A percentile compares a stretch with the other conserved stretches of the same genome.
These are phyloP conservation scores for Hyposmocoma kahamanoa DNA, from an alignment of 1,140 invertebrate genomes.

Conservation along the genomic window DNA sequence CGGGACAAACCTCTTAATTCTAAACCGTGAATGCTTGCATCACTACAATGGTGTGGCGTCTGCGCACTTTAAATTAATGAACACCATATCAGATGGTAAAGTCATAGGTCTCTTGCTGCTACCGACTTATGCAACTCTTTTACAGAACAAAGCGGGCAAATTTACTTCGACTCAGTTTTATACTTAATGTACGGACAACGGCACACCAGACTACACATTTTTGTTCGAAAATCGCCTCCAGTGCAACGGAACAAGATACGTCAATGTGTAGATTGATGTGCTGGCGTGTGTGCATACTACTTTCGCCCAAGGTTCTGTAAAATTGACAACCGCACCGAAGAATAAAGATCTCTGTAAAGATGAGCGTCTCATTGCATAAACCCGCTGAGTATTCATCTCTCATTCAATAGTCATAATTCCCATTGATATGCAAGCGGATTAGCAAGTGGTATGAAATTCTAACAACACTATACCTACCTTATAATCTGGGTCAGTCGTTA, in stretches of 20 bases:
- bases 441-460: not conserved
- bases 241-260: not conserved
- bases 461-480: not conserved
- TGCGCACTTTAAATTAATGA: not conserved
- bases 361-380: not conserved
- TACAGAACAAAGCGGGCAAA: not conserved
- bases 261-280: not conserved
- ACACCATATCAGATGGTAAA: not conserved
- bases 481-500: not conserved
- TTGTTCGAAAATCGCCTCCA: not conserved
- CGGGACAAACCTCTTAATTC: too few relatives aligned
- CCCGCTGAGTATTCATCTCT: not conserved
- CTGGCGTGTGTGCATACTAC: not conserved
- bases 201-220: not conserved
- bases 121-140: not conserved
- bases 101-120: conserved; percentile 2
- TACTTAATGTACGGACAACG: too few relatives aligned
- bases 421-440: not conserved
- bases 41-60: not conserved
- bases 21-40: not conserved
- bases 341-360: not conserved
- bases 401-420: not conserved
- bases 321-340: not conserved
- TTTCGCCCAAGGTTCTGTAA: not conserved
- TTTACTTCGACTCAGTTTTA: too few relatives aligned